phyloP scores from a whole-genome alignment of 2,797 vertebrate species.

The Premnoplex brunnescens region DNA sequence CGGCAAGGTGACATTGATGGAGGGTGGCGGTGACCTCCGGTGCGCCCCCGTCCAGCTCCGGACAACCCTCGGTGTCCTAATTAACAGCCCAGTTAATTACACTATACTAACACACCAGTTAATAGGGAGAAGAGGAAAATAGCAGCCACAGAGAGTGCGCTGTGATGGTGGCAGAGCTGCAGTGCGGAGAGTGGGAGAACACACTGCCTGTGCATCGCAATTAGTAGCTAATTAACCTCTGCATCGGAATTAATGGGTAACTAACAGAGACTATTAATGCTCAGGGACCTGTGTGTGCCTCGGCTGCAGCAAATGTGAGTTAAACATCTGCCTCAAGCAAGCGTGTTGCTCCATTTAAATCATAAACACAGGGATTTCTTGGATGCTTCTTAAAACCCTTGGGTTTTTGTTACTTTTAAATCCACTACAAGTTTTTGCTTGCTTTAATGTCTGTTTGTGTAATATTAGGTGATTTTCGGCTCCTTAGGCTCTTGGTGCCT shows the following conservation, averaged over 20 bases:
- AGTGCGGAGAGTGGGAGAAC: neutral
- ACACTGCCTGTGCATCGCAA: neutral
- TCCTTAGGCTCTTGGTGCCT: neutral
- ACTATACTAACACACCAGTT: rapidly evolving
- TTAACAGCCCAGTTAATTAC: neutral
- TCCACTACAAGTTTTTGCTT: rapidly evolving
- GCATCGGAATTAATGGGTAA: neutral
- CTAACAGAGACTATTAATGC: neutral
- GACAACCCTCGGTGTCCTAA: neutral
- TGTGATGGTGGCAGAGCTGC: neutral
- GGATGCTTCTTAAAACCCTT: neutral
- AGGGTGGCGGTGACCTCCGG: neutral
- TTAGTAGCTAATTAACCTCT: neutral
- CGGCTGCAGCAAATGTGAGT: neutral
- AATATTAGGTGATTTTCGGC: neutral
- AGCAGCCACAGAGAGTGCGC: neutral
- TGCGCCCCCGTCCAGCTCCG: neutral
- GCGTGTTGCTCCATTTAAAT: neutral
- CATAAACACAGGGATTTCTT: neutral
- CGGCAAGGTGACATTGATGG: neutral
- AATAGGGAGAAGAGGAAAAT: neutral
- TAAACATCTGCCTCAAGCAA: neutral
- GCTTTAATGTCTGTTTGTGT: rapidly evolving
- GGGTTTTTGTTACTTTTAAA: neutral
- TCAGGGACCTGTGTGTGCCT: neutral